These are phyloP conservation scores for Berghia stephanieae DNA, from an alignment of 1,140 invertebrate species.

Conservation along the genomic window DNA sequence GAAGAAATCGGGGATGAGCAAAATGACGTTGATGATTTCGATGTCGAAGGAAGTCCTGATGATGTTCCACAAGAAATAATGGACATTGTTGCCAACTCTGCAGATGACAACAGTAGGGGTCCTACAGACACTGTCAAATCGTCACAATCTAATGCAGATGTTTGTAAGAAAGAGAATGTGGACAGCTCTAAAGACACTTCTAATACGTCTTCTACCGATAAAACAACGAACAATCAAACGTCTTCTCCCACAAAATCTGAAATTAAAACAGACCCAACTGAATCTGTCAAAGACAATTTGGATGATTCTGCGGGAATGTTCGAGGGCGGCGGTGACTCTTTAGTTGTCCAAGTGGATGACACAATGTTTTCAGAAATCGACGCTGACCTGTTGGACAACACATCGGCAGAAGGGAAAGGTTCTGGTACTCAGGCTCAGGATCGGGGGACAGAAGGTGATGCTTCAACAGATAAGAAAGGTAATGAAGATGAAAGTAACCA, in stretches of 20 bases:
- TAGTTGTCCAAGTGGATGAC: conserved; percentile 64
- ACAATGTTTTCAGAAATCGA: conserved; percentile 63
- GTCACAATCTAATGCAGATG: too few species aligned
- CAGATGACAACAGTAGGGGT: not conserved
- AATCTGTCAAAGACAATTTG: not conserved
- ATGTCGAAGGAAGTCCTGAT: conserved; percentile 23
- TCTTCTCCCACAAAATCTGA: not conserved
- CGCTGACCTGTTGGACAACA: conserved; percentile 48
- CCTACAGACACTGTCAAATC: too few species aligned
- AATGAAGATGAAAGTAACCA: conserved; percentile 17
- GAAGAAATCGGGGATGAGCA: conserved; percentile 34
- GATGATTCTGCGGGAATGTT: conserved; percentile 29
- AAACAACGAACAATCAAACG: too few species aligned
- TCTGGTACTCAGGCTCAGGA: conserved; percentile 20
- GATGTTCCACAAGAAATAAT: conserved; percentile 29
- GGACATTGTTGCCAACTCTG: too few species aligned
- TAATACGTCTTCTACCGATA: too few species aligned
- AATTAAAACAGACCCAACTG: not conserved
- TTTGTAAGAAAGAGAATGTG: too few species aligned
- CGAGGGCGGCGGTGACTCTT: conserved; percentile 48
- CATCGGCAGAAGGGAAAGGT: conserved; percentile 29
- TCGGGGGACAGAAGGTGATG: not conserved
- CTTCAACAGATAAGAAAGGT: conserved; percentile 25
- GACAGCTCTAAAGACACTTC: too few species aligned
- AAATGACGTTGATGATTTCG: conserved; percentile 14